Base-by-base conservation (phyloP, 2,113 vertebrate genomes). In the Pterocles gutturalis region DNA sequence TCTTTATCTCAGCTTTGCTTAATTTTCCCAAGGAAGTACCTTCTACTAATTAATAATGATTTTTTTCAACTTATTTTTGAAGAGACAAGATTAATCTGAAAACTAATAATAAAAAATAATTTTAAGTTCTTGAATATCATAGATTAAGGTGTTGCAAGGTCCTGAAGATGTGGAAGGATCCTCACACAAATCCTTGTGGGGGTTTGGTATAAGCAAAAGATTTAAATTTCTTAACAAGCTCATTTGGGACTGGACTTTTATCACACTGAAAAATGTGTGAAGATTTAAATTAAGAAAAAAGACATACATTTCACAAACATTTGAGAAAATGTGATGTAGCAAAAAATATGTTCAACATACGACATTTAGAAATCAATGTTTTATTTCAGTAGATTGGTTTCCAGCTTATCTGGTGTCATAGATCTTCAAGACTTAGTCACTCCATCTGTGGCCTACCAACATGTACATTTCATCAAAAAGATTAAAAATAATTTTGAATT, bases 1-100 rank as follows among this genome's bases (percentile, higher is more conserved):
- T 62, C 29, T 11, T 95, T 96, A 65, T 16, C 29, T 94, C 53
- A 82, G 51, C 53, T 72, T 95, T 96, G 33, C 20, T 88, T 51
- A 72, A 57, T 92, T 75, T 92, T 92, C 28, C 43, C 11, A 67
- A 16, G 22, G 11, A 87, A 45, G 3, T 65, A 79, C 12, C 13
- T 85, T 92, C 34, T 67, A 95, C 89, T 84, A 2, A 57, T 90
- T 96, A 78, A 82, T 26, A 87, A 83, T 41, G 41, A 41, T 41
- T 13, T 41, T 41, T 41, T 90, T 82, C 94, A 89, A 94, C n/a
- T 57, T 89, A 24, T 76, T 96, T 51, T 81, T 65, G 41, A 87
- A 89, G 51, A 90, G 17, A 46, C 5, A 84, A 54, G 15, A 80
- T 75, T 29, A 36, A 91, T 62, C 26, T 83, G 16, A 66, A 80